Evolutionary conservation across 2,113 vertebrate genomes (phyloP).

Genomic region (Psammodynastes pulverulentus): DNA sequence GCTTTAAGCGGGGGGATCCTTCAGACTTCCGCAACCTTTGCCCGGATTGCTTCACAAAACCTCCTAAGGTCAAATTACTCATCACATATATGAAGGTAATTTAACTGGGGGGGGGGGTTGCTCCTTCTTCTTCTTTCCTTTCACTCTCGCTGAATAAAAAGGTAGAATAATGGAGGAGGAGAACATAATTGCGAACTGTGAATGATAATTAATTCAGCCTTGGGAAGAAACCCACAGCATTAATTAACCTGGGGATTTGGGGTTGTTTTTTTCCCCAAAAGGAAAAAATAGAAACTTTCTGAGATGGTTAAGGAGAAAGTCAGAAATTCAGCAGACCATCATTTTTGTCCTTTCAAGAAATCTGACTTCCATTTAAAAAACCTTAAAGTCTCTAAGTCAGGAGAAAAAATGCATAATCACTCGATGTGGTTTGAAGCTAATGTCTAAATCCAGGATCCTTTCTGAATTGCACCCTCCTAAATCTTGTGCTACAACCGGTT

Average conservation of each 20-base stretch:
- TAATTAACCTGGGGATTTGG: background rate
- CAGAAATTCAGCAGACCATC: background rate
- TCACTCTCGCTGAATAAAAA: background rate
- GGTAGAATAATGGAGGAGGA: background rate
- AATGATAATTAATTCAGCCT: background rate
- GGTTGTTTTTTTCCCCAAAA: background rate
- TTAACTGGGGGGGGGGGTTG: background rate
- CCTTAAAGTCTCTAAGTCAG: background rate
- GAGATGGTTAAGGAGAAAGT: background rate
- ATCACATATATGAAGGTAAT: background rate
- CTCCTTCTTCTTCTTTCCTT: accelerated
- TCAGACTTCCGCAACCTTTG: background rate
- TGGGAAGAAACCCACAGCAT: background rate
- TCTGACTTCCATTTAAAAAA: background rate
- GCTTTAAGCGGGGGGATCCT: background rate
- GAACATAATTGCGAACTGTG: background rate
- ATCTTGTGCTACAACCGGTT: background rate
- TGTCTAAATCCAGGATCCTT: background rate
- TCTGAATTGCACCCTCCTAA: background rate
- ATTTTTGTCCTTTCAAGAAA: background rate
- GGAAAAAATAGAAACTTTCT: background rate
- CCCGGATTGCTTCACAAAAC: background rate
- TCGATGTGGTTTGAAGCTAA: background rate
- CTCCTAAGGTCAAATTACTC: background rate
- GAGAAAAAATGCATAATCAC: background rate